Conservation (phyloP, 2,888 invertebrate species). For the Argyresthia albistria region DNA sequence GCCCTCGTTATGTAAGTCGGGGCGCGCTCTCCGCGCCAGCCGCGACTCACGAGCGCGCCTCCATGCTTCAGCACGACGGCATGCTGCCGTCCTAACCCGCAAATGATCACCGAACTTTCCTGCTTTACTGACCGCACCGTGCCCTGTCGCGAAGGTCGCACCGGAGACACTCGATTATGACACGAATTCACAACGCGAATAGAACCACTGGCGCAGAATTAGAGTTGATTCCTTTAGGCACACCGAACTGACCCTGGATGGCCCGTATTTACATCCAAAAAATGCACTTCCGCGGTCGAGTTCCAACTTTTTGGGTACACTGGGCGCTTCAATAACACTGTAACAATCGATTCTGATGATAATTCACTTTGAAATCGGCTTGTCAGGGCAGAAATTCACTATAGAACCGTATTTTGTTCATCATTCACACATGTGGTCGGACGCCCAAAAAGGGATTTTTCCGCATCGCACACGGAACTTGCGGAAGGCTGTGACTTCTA, state of each 20-base stretch:
- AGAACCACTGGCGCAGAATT: slow-evolving; percentile 38
- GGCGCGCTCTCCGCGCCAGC: slow-evolving; percentile 72
- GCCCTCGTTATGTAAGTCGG: slow-evolving; percentile 66
- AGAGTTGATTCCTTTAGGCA: slow-evolving; percentile 49
- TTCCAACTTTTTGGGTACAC: slow-evolving; percentile 50
- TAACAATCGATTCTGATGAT: slow-evolving; percentile 39
- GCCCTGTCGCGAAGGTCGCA: slow-evolving; percentile 44
- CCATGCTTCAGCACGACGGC: slow-evolving; percentile 67
- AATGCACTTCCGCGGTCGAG: slow-evolving; percentile 62
- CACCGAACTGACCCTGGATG: slow-evolving; percentile 65
- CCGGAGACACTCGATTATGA: slow-evolving; percentile 1
- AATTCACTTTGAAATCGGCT: slow-evolving; percentile 41
- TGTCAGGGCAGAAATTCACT: slow-evolving; percentile 50
- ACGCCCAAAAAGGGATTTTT: slow-evolving; percentile 79
- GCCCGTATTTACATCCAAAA: slow-evolving; percentile 70
- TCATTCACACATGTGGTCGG: slow-evolving; percentile 77
- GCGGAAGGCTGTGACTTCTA: slow-evolving; percentile 69
- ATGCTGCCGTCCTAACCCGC: slow-evolving; percentile 60
- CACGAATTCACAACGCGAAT: background rate
- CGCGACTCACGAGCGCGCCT: slow-evolving; percentile 71
- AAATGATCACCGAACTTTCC: slow-evolving; percentile 36
- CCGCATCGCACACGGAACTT: slow-evolving; percentile 71
- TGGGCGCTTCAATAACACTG: slow-evolving; percentile 42
- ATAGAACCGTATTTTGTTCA: slow-evolving; percentile 66
- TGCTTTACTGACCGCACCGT: slow-evolving; percentile 36